These are phyloP conservation scores for Geotrypetes seraphini DNA, from an alignment of 2,797 vertebrate genomes.

Conservation along the genomic window DNA sequence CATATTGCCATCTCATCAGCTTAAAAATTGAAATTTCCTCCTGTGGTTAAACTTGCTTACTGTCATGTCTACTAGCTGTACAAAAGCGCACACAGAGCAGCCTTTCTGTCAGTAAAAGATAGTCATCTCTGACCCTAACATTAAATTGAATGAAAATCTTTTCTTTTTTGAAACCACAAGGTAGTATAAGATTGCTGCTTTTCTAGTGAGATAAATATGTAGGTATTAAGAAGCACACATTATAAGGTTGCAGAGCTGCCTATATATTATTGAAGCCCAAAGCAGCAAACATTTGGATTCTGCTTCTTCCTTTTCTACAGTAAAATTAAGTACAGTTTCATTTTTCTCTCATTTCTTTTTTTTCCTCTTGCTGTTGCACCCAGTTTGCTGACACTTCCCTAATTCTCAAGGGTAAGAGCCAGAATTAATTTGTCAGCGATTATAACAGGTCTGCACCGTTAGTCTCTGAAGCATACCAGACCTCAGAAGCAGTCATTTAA, in stretches of 20 bases:
- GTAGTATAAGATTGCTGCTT: conserved; percentile 1
- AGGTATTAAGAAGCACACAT: neutral
- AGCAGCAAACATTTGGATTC: neutral
- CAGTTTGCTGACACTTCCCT: neutral
- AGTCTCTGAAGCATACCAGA: conserved; percentile 6
- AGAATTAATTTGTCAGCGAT: conserved; percentile 16
- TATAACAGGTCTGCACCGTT: conserved; percentile 9
- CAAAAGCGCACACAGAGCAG: neutral
- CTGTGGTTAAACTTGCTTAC: conserved; percentile 14
- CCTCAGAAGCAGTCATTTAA: conserved; percentile 6
- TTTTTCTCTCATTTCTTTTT: too few species aligned
- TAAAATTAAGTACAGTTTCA: too few species aligned
- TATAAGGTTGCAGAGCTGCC: conserved; percentile 7
- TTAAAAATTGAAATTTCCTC: conserved; percentile 25
- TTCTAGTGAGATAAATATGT: neutral
- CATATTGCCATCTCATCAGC: conserved; percentile 16
- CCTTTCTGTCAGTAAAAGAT: conserved; percentile 4
- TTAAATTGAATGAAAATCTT: neutral
- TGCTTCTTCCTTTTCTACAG: neutral
- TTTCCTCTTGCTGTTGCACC: conserved; percentile 5
- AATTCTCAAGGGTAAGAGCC: conserved; percentile 9
- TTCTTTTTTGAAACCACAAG: neutral
- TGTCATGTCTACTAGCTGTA: neutral
- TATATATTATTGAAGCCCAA: conserved; percentile 10
- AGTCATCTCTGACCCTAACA: conserved; percentile 3